Percentiles rank a stretch among this genome's conserved stretches.
These are phyloP conservation scores for Dasyprocta punctata DNA, from an alignment of 2,113 vertebrate genomes.

Conservation along the genomic window DNA sequence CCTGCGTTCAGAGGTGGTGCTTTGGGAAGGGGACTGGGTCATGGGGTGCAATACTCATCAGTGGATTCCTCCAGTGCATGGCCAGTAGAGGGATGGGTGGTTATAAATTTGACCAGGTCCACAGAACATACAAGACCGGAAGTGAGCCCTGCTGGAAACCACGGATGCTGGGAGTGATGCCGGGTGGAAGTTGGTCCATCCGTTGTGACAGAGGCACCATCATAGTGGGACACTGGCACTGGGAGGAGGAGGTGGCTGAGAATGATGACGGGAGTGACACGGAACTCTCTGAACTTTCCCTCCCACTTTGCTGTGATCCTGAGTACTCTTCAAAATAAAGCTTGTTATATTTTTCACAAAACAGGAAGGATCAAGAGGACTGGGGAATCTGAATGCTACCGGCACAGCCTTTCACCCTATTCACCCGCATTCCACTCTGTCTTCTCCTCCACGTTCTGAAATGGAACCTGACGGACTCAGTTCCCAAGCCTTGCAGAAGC, in stretches of 20 bases:
- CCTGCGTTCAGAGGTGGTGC: not conserved
- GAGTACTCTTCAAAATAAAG: not conserved
- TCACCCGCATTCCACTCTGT: not conserved
- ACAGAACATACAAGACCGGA: rapidly evolving
- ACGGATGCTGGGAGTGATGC: rapidly evolving
- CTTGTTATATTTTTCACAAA: not conserved
- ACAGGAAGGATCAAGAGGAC: not conserved
- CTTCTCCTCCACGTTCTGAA: not conserved
- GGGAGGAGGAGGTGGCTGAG: not conserved
- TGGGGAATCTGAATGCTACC: not conserved
- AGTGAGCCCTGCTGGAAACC: not conserved
- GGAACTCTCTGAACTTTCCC: not conserved
- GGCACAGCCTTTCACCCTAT: not conserved
- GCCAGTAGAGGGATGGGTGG: too few relatives aligned
- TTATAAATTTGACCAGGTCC: not conserved
- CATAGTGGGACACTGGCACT: rapidly evolving
- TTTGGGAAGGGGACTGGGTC: not conserved
- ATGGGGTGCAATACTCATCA: not conserved
- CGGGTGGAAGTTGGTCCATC: too few relatives aligned
- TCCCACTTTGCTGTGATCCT: not conserved
- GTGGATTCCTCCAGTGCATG: not conserved
- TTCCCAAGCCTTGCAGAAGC: not conserved
- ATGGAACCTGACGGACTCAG: rapidly evolving
- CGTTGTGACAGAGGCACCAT: not conserved
- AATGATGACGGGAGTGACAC: rapidly evolving